Evolutionary conservation across 2,888 invertebrate genomes (phyloP).

Genomic region (Andrena minutula): DNA sequence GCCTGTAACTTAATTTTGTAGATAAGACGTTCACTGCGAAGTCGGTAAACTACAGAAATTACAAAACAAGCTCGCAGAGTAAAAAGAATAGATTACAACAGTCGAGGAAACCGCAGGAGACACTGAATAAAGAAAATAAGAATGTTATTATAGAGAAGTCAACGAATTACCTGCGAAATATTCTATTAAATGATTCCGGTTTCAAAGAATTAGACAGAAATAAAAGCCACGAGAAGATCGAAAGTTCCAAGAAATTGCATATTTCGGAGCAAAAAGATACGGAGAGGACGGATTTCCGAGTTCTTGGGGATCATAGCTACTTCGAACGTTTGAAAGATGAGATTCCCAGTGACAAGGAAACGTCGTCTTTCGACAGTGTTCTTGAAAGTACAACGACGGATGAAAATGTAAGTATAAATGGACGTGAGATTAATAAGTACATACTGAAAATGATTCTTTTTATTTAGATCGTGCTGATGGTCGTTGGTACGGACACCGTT

Average conservation of each 20-base stretch:
- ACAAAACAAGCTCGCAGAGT: conserved; percentile 73
- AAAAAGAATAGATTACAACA: conserved; percentile 76
- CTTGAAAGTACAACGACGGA: conserved; percentile 72
- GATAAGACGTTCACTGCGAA: conserved; percentile 76
- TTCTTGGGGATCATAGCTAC: conserved; percentile 82
- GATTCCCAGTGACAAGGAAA: conserved; percentile 61
- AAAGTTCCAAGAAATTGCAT: conserved; percentile 58
- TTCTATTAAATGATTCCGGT: conserved; percentile 78
- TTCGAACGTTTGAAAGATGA: conserved; percentile 77
- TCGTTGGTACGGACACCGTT: conserved; percentile 80
- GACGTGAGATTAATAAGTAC: background rate
- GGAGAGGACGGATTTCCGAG: conserved; percentile 71
- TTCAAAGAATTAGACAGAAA: conserved; percentile 78
- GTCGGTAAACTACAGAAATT: conserved; percentile 73
- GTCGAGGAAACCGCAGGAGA: conserved; percentile 78
- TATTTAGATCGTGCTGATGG: conserved; percentile 83
- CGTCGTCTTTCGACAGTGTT: conserved; percentile 61
- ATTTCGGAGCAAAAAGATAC: conserved; percentile 61
- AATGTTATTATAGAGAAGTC: conserved; percentile 78
- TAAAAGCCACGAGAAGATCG: conserved; percentile 70
- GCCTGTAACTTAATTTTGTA: conserved; percentile 58
- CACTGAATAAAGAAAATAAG: conserved; percentile 81
- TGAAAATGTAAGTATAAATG: conserved; percentile 78
- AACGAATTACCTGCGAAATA: conserved; percentile 79
- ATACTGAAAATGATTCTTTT: conserved; percentile 50